Conservation (phyloP, 2,888 invertebrate species). For the Choreutis nemorana region DNA sequence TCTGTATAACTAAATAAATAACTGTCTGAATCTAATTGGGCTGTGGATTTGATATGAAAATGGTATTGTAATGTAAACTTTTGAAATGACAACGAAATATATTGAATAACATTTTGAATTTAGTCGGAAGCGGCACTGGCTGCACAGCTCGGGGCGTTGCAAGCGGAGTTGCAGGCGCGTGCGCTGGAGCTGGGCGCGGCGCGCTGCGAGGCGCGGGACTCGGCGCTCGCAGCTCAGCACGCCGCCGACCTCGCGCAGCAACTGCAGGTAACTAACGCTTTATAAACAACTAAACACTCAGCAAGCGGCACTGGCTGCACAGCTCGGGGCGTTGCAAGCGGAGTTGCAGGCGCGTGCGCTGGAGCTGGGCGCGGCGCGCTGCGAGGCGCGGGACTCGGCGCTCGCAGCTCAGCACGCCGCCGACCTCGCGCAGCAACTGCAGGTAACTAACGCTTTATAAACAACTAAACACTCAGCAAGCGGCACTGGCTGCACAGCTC, state of each 20-base stretch:
- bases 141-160: conserved; percentile 55
- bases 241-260: conserved; percentile 48
- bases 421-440: conserved; percentile 60
- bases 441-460: too few species aligned
- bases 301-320: conserved; percentile 37
- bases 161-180: conserved; percentile 37
- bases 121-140: conserved; percentile 39
- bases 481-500: conserved; percentile 43
- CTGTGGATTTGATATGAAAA: too few species aligned
- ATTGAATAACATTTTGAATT: too few species aligned
- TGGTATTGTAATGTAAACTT: too few species aligned
- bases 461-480: too few species aligned
- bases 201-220: conserved; percentile 45
- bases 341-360: conserved; percentile 35
- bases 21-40: too few species aligned
- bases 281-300: too few species aligned
- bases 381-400: conserved; percentile 40
- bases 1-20: too few species aligned
- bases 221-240: conserved; percentile 60
- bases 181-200: conserved; percentile 45
- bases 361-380: conserved; percentile 50
- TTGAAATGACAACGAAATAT: too few species aligned
- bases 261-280: conserved; percentile 16
- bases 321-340: conserved; percentile 55
- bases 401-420: too few species aligned